Evolutionary conservation across 2,113 vertebrate genomes (phyloP).

Genomic region (Nyctibius bracteatus): DNA sequence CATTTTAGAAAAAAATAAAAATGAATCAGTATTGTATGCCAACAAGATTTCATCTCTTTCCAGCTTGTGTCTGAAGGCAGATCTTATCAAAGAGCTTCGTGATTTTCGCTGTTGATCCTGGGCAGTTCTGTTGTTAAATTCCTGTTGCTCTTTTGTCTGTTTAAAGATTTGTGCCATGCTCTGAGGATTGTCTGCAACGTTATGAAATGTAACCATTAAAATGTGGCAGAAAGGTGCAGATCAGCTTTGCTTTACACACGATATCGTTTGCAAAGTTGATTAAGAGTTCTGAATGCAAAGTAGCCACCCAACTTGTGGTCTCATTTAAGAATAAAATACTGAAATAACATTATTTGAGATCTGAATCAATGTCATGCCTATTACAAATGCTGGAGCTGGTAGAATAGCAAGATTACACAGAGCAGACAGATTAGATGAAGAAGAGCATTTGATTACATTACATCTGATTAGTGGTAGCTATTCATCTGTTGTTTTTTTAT

Average conservation of each 20-base stretch:
- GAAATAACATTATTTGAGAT: conserved; percentile 33
- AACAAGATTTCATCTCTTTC: background rate
- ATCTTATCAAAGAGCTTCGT: background rate
- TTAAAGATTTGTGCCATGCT: background rate
- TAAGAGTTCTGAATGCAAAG: conserved; percentile 30
- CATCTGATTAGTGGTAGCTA: conserved; percentile 32
- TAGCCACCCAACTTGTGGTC: conserved; percentile 22
- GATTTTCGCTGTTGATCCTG: background rate
- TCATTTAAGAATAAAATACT: conserved; percentile 17
- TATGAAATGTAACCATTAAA: background rate
- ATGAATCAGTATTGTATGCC: background rate
- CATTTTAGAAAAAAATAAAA: background rate
- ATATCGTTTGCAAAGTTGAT: background rate
- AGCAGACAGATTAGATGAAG: conserved; percentile 40
- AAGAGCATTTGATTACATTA: conserved; percentile 4
- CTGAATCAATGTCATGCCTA: conserved; percentile 41
- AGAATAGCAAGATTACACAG: conserved; percentile 32
- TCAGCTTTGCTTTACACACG: background rate
- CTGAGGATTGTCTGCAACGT: background rate
- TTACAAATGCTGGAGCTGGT: conserved; percentile 20
- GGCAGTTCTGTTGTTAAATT: background rate
- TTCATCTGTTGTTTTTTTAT: background rate
- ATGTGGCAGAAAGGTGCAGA: background rate
- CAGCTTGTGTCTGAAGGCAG: background rate
- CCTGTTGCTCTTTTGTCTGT: background rate